A percentile compares a stretch with the other conserved stretches of the same genome.
Evolutionary conservation across 2,797 vertebrate genomes (phyloP).

Genomic region (Pseudopleuronectes americanus): DNA sequence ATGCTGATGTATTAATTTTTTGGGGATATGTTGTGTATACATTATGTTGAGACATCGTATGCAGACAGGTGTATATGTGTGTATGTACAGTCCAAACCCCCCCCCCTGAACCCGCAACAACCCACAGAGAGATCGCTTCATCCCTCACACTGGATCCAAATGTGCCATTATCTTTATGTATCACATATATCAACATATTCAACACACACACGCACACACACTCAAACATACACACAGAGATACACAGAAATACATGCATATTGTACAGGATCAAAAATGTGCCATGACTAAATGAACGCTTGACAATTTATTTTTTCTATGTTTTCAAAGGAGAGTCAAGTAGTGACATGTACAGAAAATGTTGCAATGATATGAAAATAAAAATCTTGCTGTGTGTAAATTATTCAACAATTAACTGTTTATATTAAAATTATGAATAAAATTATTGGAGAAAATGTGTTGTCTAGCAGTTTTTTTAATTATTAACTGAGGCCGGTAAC

Average conservation of each 20-base stretch:
- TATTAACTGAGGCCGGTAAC: too few relatives aligned
- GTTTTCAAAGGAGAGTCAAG: conserved; percentile 92
- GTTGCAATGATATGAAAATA: conserved; percentile 88
- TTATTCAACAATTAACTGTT: conserved; percentile 97
- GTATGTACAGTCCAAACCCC: conserved; percentile 62
- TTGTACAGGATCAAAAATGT: conserved; percentile 86
- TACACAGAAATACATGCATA: conserved; percentile 65
- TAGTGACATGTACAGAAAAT: conserved; percentile 91
- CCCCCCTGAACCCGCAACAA: conserved; percentile 36
- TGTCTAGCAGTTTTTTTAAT: background rate
- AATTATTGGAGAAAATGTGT: conserved; percentile 86
- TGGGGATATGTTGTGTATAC: conserved; percentile 71
- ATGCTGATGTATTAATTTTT: conserved; percentile 74
- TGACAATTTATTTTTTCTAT: conserved; percentile 89
- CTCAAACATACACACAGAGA: conserved; percentile 35
- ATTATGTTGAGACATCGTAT: conserved; percentile 61
- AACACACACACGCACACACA: conserved; percentile 46
- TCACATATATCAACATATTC: conserved; percentile 66
- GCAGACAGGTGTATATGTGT: conserved; percentile 68
- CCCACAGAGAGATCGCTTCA: conserved; percentile 68
- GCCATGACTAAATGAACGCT: conserved; percentile 87
- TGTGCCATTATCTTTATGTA: conserved; percentile 83
- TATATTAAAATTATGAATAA: conserved; percentile 98
- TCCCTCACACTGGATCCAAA: conserved; percentile 84
- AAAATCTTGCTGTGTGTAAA: conserved; percentile 94